Evolutionary conservation across 2,888 invertebrate genomes (phyloP), one percentile per base, ranked within the genome.

Genomic region (Achlya flavicornis): DNA sequence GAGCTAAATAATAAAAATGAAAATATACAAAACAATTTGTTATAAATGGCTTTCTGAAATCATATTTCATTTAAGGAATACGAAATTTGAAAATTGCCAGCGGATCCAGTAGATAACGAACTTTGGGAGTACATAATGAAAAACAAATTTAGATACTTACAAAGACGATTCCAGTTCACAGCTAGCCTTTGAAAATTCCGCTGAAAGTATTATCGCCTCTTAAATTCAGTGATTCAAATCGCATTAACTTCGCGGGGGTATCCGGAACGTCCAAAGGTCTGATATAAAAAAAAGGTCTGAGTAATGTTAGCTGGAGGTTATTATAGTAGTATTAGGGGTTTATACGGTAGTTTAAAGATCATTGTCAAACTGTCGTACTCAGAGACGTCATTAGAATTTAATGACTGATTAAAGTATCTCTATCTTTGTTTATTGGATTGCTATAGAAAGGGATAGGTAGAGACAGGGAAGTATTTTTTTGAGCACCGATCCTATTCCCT

Each of bases 171-270:
- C 43, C 43, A 43, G 43, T 43, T 43, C 43, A 41, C 41, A 43
- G 43, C 4, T 43, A 2, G 14, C 11, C 41, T 41, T 41, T 41
- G 41, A 11, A 41, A 43, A 43, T 43, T 43, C 43, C 0, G 14
- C 43, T 43, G 43, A 14, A 43, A 43, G 0, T 14, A 14, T 43
- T 4, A 43, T 14, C 43, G 75, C 73, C 69, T 68, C 70, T 67
- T 69, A 77, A 77, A 73, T 67, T 73, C 77, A 66, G 69, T 65
- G 74, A 76, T 70, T 74, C 75, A 72, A 70, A 68, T 76, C 69
- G 71, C 74, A 76, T 78, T 71, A 78, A 74, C 70, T 76, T 75
- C 74, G 72, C 72, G 71, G 74, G 70, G 66, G 75, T 71, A 71
- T 67, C 69, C 68, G 61, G 64, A 67, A 68, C 69, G 69, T 69